phyloP scores from a whole-genome alignment of 2,888 invertebrate genomes.

The Scrobipalpa costella region DNA sequence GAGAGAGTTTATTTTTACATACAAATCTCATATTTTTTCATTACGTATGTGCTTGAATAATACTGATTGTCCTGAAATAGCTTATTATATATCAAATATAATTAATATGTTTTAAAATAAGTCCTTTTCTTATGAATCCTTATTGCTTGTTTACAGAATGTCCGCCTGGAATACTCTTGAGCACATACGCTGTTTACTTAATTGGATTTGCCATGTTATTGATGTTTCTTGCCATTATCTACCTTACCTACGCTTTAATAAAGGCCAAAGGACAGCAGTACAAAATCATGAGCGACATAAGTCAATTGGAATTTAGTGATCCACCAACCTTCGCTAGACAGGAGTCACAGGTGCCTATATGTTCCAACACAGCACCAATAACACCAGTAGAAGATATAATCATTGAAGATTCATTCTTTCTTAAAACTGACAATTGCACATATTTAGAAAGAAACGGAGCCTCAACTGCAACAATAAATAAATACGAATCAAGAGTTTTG shows the following conservation, averaged over 20 bases:
- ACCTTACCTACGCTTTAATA: conserved; percentile 6
- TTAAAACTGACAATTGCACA: background rate
- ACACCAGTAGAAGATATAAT: background rate
- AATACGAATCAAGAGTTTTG: background rate
- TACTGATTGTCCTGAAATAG: too few relatives aligned
- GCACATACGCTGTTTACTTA: background rate
- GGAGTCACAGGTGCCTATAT: conserved; percentile 5
- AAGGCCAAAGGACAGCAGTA: background rate
- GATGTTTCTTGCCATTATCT: background rate
- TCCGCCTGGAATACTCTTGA: background rate
- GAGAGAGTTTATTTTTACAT: too few relatives aligned
- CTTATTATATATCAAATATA: too few relatives aligned
- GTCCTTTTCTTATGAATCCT: too few relatives aligned
- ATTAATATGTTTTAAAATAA: too few relatives aligned
- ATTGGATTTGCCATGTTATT: background rate
- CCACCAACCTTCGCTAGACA: background rate
- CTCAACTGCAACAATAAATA: conserved; percentile 1
- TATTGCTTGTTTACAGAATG: background rate
- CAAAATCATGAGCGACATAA: background rate
- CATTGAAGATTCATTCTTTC: background rate
- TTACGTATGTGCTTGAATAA: too few relatives aligned
- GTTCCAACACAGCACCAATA: background rate
- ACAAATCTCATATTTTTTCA: too few relatives aligned
- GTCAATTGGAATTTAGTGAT: background rate
- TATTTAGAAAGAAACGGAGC: background rate